Evolutionary conservation across 2,797 vertebrate species (phyloP).

Genomic region (Odontamblyopus rebecca): DNA sequence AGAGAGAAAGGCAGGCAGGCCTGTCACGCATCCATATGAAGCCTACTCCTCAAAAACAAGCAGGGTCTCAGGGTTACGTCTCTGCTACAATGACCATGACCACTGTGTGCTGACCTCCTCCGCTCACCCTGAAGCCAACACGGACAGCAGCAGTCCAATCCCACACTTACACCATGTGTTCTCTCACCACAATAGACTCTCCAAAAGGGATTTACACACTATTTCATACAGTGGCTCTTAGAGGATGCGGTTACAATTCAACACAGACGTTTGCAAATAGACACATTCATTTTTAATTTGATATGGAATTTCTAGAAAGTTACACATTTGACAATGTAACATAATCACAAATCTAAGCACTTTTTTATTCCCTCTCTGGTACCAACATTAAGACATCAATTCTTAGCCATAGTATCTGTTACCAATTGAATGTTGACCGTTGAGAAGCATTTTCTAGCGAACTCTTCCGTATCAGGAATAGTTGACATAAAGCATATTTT

Average conservation of each 20-base stretch:
- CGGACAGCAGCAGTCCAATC: conserved; percentile 12
- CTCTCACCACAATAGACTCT: not conserved
- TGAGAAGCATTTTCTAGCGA: not conserved
- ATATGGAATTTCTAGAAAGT: not conserved
- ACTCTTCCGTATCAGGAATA: not conserved
- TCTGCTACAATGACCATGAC: conserved; percentile 36
- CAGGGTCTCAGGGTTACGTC: conserved; percentile 43
- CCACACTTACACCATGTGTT: conserved; percentile 3
- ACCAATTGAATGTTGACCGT: not conserved
- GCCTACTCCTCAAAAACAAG: conserved; percentile 57
- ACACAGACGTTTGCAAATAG: not conserved
- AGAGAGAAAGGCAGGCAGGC: conserved; percentile 55
- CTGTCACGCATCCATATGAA: conserved; percentile 56
- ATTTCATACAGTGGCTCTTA: not conserved
- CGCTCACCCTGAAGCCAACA: conserved; percentile 24
- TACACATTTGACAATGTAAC: no score
- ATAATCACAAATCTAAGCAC: not conserved
- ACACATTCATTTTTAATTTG: not conserved
- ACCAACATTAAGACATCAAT: not conserved
- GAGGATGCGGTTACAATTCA: not conserved
- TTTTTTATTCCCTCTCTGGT: not conserved
- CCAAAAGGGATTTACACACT: not conserved
- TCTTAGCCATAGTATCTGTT: not conserved
- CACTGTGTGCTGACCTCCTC: conserved; percentile 31
- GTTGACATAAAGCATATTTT: conserved; percentile 6